Evolutionary conservation across 2,888 invertebrate species (phyloP).

Genomic region (Dilophus febrilis): DNA sequence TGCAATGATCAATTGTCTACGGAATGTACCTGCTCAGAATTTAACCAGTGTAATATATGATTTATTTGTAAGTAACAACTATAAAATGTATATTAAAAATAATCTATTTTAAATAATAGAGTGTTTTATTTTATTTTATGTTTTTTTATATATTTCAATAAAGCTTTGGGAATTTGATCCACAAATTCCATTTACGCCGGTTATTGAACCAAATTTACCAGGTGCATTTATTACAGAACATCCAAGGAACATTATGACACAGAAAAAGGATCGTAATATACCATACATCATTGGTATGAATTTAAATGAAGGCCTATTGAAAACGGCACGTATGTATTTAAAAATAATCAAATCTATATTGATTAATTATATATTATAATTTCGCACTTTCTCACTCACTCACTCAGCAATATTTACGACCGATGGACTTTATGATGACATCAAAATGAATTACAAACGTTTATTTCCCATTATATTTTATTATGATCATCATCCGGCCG

Average conservation of each 20-base stretch:
- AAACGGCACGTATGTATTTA: slow-evolving; percentile 16
- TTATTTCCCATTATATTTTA: slow-evolving; percentile 44
- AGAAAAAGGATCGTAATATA: no score
- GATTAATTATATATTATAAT: no score
- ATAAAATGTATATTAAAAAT: not conserved
- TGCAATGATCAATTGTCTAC: slow-evolving; percentile 43
- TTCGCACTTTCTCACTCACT: no score
- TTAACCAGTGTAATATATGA: slow-evolving; percentile 46
- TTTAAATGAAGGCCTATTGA: slow-evolving; percentile 56
- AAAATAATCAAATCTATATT: no score
- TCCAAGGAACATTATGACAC: slow-evolving; percentile 33
- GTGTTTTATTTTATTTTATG: no score
- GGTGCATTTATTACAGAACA: slow-evolving; percentile 51
- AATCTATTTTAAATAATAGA: no score
- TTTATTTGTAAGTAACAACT: slow-evolving; percentile 44
- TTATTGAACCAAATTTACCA: slow-evolving; percentile 47
- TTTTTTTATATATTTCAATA: slow-evolving; percentile 10
- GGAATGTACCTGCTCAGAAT: slow-evolving; percentile 39
- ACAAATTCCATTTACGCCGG: slow-evolving; percentile 64
- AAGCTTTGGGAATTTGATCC: slow-evolving; percentile 62
- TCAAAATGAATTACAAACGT: slow-evolving; percentile 35
- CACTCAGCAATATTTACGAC: no score
- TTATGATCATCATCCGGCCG: slow-evolving; percentile 37
- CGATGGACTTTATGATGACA: slow-evolving; percentile 33
- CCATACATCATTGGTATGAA: slow-evolving; percentile 62